These are phyloP conservation scores for Hippocampus mohnikei DNA, from an alignment of 2,113 vertebrate species.

Conservation along the genomic window DNA sequence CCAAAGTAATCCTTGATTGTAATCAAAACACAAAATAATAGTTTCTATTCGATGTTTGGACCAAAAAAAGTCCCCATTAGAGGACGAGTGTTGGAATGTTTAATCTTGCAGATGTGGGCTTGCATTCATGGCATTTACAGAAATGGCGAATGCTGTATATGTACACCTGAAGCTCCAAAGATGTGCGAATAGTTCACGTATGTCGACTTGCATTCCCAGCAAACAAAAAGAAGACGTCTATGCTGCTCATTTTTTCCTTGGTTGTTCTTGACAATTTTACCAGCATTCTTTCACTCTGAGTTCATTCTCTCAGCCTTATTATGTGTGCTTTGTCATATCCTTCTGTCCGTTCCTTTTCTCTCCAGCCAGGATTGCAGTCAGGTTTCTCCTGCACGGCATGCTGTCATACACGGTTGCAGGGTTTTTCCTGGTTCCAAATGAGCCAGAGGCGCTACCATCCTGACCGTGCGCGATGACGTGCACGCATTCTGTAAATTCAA, in stretches of 20 bases:
- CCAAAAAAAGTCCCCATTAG: not conserved
- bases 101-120: constrained; percentile 31
- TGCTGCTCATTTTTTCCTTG: constrained; percentile 18
- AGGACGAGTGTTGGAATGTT: constrained; percentile 37
- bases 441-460: too few relatives aligned
- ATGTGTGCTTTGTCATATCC: constrained; percentile 32
- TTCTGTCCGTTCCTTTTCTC: constrained; percentile 21
- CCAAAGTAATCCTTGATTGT: too few relatives aligned
- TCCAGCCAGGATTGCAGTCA: not conserved
- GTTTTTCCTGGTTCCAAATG: too few relatives aligned
- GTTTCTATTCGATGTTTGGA: too few relatives aligned
- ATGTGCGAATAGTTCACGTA: constrained; percentile 31
- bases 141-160: constrained; percentile 15
- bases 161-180: constrained; percentile 17
- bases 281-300: constrained; percentile 47
- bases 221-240: constrained; percentile 15
- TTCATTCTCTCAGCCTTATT: constrained; percentile 29
- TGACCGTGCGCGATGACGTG: too few relatives aligned
- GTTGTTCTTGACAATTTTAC: constrained; percentile 28
- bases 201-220: constrained; percentile 16
- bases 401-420: not conserved
- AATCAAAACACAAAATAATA: too few relatives aligned
- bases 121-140: constrained; percentile 30
- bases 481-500: too few relatives aligned
- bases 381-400: not conserved